Base-by-base conservation (phyloP, 2,888 invertebrate species). In the Lysandra bellargus region DNA sequence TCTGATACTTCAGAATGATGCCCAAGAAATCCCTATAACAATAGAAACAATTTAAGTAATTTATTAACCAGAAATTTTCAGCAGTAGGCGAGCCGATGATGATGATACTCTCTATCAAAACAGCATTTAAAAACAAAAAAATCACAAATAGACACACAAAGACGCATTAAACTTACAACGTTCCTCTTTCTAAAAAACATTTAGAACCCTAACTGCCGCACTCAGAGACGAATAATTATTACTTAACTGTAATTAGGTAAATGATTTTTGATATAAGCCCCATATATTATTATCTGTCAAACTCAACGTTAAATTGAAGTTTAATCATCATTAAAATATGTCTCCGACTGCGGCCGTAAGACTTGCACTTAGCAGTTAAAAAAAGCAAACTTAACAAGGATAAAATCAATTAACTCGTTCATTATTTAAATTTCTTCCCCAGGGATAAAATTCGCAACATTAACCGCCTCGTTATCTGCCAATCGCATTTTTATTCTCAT, bases 21-120 rank as follows among this genome's bases (percentile, higher is more conserved):
- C 95, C 96, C 88, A 95, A 89, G 83, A 95, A 95, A 90, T 95
- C 95, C 61, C 95, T 95, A 87, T 37, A 94, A 94, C 78, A 82
- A 73, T 82, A 82, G 80, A 81, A 57, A 79, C 64, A 33, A 53
- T 53, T 57, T 17, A 57, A 57, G 61, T 0, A 60, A 44, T n/a
- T 79, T 40, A 72, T 44, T 40, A 79, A 12, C 40, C 77, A 7
- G 37, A 53, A 4, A 17, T 57, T 49, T 49, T 49, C 14, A 53
- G 0, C 53, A 53, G 14, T 53, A 17, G 14, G 12, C 14, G 14
- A 14, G 53, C 14, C 53, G 14, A 14, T 53, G 53, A 7, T 44
- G n/a, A 2, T 5, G 1, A 60, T 23, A 44, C 44, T 53, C 14
- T 53, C 53, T 53, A 53, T 12, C 53, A 14, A 2, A 53, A 4